Conservation (phyloP, 2,888 invertebrate genomes). For the Tinea semifulvella region DNA sequence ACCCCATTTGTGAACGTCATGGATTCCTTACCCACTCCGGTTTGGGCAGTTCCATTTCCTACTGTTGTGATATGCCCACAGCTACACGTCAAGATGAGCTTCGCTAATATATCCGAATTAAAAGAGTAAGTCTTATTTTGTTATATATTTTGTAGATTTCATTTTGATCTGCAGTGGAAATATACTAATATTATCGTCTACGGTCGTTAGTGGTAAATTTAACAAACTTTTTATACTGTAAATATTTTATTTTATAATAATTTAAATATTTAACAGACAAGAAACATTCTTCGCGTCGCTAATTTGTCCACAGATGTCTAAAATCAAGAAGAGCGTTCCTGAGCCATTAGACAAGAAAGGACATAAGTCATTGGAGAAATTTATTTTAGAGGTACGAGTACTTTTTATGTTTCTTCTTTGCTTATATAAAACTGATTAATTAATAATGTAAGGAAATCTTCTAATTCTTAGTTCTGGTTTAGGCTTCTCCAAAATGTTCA, state of each 20-base stretch:
- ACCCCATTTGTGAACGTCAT: conserved; percentile 58
- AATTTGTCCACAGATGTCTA: conserved; percentile 44
- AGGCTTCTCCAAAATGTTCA: conserved; percentile 48
- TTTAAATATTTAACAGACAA: conserved; percentile 28
- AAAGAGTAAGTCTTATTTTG: conserved; percentile 33
- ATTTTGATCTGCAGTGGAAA: too few species aligned
- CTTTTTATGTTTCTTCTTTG: too few species aligned
- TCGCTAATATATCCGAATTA: conserved; percentile 38
- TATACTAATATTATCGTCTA: too few species aligned
- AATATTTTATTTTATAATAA: too few species aligned
- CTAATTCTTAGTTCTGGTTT: not conserved
- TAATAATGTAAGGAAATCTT: not conserved
- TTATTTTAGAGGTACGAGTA: conserved; percentile 37
- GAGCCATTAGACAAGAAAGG: conserved; percentile 27
- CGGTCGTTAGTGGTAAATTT: too few species aligned
- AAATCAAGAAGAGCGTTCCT: conserved; percentile 25
- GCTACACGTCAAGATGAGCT: conserved; percentile 44
- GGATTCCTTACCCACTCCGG: conserved; percentile 51
- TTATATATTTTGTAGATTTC: conserved; percentile 2
- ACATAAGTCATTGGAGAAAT: conserved; percentile 36
- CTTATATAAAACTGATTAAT: too few species aligned
- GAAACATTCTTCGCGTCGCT: conserved; percentile 47
- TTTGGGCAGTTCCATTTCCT: conserved; percentile 59
- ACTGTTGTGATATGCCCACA: conserved; percentile 56
- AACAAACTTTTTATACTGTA: too few species aligned